Conservation (phyloP, 2,888 invertebrate genomes). For the Tetanocera ferruginea region DNA sequence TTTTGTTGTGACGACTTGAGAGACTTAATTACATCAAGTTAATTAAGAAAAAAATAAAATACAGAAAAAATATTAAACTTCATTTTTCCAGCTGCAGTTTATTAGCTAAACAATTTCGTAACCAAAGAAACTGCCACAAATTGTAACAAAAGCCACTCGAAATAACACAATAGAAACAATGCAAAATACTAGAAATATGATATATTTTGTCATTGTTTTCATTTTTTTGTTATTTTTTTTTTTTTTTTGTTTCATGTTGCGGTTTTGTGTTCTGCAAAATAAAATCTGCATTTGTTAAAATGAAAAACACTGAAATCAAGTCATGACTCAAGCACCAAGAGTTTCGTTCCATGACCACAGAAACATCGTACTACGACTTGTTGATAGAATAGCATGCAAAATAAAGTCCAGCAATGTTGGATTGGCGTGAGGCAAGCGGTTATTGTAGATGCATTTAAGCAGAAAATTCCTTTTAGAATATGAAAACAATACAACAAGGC, state of each 20-base stretch:
- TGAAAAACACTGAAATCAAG: not conserved
- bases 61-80: not conserved
- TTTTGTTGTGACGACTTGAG: too few species aligned
- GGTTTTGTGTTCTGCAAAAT: constrained; percentile 6
- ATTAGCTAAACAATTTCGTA: constrained; percentile 3
- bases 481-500: not conserved
- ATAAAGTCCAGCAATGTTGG: not conserved
- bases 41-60: too few species aligned
- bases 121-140: constrained; percentile 19
- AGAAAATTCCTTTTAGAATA: not conserved
- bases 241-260: too few species aligned
- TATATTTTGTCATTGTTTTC: constrained; percentile 6
- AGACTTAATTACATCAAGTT: too few species aligned
- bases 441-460: not conserved
- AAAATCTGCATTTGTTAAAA: constrained; percentile 8
- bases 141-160: not conserved
- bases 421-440: not conserved
- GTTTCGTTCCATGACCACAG: too few species aligned
- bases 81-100: not conserved
- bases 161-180: not conserved
- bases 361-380: not conserved
- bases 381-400: not conserved
- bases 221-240: too few species aligned
- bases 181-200: constrained; percentile 1
- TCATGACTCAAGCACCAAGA: not conserved